Conservation (phyloP, 2,888 invertebrate species). For the Troglohyphantes excavatus region DNA sequence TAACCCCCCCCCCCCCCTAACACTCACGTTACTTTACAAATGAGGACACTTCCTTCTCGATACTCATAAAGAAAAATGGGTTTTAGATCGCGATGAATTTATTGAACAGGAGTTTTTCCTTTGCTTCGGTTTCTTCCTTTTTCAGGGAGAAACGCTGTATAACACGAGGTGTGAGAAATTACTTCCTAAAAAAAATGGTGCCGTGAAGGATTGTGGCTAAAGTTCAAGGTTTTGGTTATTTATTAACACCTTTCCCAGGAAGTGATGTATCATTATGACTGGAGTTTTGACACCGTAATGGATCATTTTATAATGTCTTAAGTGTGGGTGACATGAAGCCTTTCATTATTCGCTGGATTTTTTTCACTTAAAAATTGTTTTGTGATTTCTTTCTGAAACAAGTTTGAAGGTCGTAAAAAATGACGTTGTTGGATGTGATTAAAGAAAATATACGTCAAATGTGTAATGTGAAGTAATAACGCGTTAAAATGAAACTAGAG, state of each 20-base stretch:
- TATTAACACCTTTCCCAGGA: not conserved
- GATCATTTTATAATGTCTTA: slow-evolving; percentile 9
- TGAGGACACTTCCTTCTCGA: not conserved
- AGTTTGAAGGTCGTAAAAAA: not conserved
- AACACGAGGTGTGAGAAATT: slow-evolving; percentile 20
- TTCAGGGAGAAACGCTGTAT: not conserved
- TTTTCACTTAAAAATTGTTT: not conserved
- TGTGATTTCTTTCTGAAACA: not conserved
- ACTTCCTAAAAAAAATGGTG: not conserved
- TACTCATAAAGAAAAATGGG: slow-evolving; percentile 41
- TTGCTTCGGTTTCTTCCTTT: not conserved
- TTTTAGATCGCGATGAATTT: slow-evolving; percentile 48
- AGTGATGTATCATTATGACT: slow-evolving; percentile 23
- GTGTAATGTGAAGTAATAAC: too few relatives aligned
- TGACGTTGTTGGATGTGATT: too few relatives aligned
- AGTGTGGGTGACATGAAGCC: not conserved
- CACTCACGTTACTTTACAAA: slow-evolving; percentile 35
- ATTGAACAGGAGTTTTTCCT: not conserved
- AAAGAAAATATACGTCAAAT: too few relatives aligned
- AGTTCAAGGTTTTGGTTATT: not conserved
- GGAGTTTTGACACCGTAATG: not conserved
- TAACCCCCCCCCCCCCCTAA: not conserved
- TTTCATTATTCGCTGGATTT: not conserved
- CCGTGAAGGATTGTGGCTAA: not conserved
- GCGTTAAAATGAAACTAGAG: too few relatives aligned